Evolutionary conservation across 2,113 vertebrate genomes (phyloP).

Genomic region (Albula goreensis): DNA sequence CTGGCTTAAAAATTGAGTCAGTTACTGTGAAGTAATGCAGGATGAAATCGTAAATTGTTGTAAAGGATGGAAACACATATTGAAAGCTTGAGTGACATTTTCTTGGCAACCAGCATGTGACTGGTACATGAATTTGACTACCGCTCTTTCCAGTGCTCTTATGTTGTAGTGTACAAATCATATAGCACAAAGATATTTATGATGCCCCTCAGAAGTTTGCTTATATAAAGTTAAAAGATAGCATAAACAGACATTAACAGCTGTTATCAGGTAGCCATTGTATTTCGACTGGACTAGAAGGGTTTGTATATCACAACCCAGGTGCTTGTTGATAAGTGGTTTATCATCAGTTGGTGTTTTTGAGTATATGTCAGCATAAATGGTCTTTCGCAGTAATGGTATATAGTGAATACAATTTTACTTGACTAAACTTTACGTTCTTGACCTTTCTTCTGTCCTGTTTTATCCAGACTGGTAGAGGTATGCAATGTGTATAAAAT

Average conservation of each 20-base stretch:
- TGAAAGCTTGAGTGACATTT: slow-evolving; percentile 49
- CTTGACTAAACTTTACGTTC: slow-evolving; percentile 21
- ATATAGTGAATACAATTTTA: slow-evolving; percentile 19
- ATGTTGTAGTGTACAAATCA: slow-evolving; percentile 25
- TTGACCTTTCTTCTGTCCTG: slow-evolving; percentile 14
- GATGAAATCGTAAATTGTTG: slow-evolving; percentile 42
- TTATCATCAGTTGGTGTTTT: slow-evolving; percentile 49
- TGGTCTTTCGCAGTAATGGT: slow-evolving; percentile 38
- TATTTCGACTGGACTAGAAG: slow-evolving; percentile 60
- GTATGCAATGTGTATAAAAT: neutral
- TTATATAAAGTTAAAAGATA: slow-evolving; percentile 61
- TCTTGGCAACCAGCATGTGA: slow-evolving; percentile 53
- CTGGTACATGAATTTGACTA: slow-evolving; percentile 61
- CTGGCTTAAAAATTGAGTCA: slow-evolving; percentile 46
- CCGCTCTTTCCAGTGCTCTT: slow-evolving; percentile 41
- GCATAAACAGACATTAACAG: slow-evolving; percentile 68
- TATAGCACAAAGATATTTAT: slow-evolving; percentile 65
- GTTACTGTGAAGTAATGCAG: slow-evolving; percentile 16
- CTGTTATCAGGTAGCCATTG: slow-evolving; percentile 64
- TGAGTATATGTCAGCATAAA: slow-evolving; percentile 33
- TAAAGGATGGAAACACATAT: slow-evolving; percentile 44
- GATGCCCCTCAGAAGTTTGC: slow-evolving; percentile 54
- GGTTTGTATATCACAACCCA: slow-evolving; percentile 58
- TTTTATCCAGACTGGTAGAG: neutral
- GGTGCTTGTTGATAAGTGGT: slow-evolving; percentile 47